Conservation (phyloP, 2,888 invertebrate genomes). For the Dascillus cervinus region DNA sequence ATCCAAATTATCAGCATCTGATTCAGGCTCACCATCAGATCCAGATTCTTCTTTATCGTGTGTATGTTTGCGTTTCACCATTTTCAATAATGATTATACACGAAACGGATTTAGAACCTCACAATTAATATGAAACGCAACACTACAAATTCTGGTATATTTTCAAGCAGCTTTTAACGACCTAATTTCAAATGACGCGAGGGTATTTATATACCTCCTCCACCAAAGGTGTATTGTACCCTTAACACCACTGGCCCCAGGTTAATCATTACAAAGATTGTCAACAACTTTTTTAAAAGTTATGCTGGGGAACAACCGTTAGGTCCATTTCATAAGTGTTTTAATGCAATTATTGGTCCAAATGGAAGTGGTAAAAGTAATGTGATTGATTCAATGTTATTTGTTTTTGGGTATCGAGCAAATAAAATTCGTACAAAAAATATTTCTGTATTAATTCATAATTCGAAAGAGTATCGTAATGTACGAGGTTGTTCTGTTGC, state of each 20-base stretch:
- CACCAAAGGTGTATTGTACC: constrained; percentile 60
- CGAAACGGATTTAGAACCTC: no score
- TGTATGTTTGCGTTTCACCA: no score
- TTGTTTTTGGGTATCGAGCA: constrained; percentile 97
- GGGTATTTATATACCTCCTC: constrained; percentile 79
- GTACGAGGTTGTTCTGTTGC: constrained; percentile 75
- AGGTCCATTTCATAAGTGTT: constrained; percentile 97
- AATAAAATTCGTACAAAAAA: constrained; percentile 95
- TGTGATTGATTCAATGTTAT: constrained; percentile 97
- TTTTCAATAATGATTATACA: no score
- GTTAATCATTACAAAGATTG: constrained; percentile 84
- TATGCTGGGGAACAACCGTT: constrained; percentile 77
- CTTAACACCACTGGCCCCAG: constrained; percentile 72
- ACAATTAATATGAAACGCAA: no score
- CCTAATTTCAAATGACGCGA: no score
- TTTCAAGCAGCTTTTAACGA: no score
- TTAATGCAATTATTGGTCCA: constrained; percentile 94
- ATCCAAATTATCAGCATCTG: no score
- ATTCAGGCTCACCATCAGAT: no score
- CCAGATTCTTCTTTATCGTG: no score
- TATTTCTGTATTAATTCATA: constrained; percentile 85
- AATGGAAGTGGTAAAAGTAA: constrained; percentile 99
- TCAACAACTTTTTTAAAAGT: constrained; percentile 93
- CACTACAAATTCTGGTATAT: no score
- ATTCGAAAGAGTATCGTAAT: constrained; percentile 71